A percentile compares a stretch with the other conserved stretches of the same genome.
phyloP scores from a whole-genome alignment of 2,113 vertebrate genomes.

The Nothoprocta pentlandii region DNA sequence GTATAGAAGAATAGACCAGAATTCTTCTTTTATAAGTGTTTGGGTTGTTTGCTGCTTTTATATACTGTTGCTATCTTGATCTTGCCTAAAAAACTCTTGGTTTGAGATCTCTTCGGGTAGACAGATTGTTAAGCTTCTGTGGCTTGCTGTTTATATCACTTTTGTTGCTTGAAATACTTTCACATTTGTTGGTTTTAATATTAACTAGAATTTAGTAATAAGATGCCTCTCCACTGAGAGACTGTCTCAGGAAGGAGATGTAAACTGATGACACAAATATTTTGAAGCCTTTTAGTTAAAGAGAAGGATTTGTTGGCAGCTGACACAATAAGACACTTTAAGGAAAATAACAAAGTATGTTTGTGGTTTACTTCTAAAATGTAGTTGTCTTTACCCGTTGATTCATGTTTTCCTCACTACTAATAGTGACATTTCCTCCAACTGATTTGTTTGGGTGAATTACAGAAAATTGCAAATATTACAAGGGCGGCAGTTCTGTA shows the following conservation, averaged over 20 bases:
- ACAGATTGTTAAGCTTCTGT: neutral
- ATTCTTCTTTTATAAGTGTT: neutral
- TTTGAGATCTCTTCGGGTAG: neutral
- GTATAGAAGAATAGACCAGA: accelerated
- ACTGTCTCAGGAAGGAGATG: conserved; percentile 72
- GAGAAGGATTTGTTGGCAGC: conserved; percentile 57
- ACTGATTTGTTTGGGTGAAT: conserved; percentile 40
- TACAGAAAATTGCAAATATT: neutral
- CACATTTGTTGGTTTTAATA: conserved; percentile 30
- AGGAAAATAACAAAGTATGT: conserved; percentile 38
- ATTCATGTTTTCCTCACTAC: conserved; percentile 65
- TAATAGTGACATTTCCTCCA: conserved; percentile 33
- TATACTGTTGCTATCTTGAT: neutral
- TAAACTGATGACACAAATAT: conserved; percentile 65
- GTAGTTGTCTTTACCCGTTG: conserved; percentile 20
- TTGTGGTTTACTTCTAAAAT: conserved; percentile 66
- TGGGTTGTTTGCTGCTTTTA: neutral
- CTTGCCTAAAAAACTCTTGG: neutral
- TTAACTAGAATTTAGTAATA: conserved; percentile 33
- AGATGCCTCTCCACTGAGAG: conserved; percentile 74
- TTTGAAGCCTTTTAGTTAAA: conserved; percentile 65
- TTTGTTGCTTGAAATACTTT: neutral
- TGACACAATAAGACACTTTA: conserved; percentile 8
- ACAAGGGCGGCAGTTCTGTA: neutral
- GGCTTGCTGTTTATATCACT: neutral